Percentiles rank a stretch among this genome's conserved stretches.
These are phyloP conservation scores for Nymphalis c-album DNA, from an alignment of 2,888 invertebrate genomes.

Conservation along the genomic window DNA sequence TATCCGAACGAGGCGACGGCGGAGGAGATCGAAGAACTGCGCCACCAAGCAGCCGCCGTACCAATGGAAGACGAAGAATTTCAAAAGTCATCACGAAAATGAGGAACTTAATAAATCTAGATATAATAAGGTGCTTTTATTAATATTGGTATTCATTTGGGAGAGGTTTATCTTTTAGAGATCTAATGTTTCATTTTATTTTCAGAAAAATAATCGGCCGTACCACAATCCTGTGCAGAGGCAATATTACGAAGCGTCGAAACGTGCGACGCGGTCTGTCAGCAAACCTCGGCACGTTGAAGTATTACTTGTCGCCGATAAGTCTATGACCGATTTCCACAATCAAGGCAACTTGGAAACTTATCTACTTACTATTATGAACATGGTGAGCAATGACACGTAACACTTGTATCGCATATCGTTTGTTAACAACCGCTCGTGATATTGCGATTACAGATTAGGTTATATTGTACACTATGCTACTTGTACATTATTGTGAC, in stretches of 20 bases:
- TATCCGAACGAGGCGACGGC: conserved; percentile 63
- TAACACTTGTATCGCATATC: conserved; percentile 1
- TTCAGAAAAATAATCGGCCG: conserved; percentile 56
- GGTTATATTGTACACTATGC: no score
- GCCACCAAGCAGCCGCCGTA: conserved; percentile 75
- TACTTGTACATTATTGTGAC: no score
- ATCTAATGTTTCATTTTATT: conserved; percentile 23
- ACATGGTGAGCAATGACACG: conserved; percentile 84
- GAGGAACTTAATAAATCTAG: conserved; percentile 46
- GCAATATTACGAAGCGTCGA: conserved; percentile 39
- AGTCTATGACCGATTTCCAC: conserved; percentile 93
- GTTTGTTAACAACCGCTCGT: no score
- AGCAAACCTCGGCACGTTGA: conserved; percentile 91
- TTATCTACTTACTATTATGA: conserved; percentile 95
- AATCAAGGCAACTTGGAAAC: conserved; percentile 90
- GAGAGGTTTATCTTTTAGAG: not conserved
- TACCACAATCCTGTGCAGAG: conserved; percentile 43
- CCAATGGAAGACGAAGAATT: conserved; percentile 59
- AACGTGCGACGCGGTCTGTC: conserved; percentile 82
- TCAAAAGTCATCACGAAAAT: conserved; percentile 43
- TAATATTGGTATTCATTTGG: not conserved
- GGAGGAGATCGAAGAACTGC: conserved; percentile 67
- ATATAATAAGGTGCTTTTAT: conserved; percentile 44
- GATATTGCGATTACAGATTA: no score
- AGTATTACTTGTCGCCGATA: conserved; percentile 92